Conservation (phyloP, 2,797 vertebrate genomes). For the Bovichtus variegatus region DNA sequence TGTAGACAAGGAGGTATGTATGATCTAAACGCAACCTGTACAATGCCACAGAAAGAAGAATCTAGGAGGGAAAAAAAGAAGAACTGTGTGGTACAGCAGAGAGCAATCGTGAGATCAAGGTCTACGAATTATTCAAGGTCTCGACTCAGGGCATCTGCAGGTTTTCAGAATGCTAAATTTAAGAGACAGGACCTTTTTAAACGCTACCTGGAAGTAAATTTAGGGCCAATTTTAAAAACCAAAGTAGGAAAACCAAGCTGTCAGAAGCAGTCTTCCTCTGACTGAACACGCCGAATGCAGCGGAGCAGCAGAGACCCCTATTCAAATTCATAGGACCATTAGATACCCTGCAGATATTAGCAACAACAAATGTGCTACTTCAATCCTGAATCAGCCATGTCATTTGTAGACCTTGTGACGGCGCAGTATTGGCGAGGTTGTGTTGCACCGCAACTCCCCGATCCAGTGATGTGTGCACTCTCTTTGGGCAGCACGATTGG, state of each 20-base stretch:
- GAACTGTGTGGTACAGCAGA: slow-evolving; percentile 18
- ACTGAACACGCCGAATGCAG: slow-evolving; percentile 13
- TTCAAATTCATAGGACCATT: background rate
- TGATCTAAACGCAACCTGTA: slow-evolving; percentile 86
- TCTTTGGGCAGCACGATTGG: slow-evolving; percentile 41
- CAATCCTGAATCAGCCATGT: slow-evolving; percentile 37
- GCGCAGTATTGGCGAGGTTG: background rate
- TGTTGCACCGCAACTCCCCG: slow-evolving; percentile 16
- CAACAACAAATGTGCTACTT: background rate
- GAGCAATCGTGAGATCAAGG: slow-evolving; percentile 33
- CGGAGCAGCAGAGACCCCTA: background rate
- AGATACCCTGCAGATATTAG: slow-evolving; percentile 16
- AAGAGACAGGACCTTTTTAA: slow-evolving; percentile 15
- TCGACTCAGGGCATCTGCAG: slow-evolving; percentile 42
- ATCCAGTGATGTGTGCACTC: slow-evolving; percentile 23
- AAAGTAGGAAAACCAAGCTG: slow-evolving; percentile 31
- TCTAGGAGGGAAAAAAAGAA: background rate
- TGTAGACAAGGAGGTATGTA: slow-evolving; percentile 99
- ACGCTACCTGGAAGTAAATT: slow-evolving; percentile 40
- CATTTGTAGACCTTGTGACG: slow-evolving; percentile 57
- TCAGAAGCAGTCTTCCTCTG: slow-evolving; percentile 25
- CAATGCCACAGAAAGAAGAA: slow-evolving; percentile 53
- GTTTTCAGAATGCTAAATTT: slow-evolving; percentile 38
- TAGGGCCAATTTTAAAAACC: slow-evolving; percentile 24
- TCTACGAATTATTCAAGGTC: slow-evolving; percentile 64